phyloP scores from a whole-genome alignment of 2,113 vertebrate species.

The Salvator merianae region DNA sequence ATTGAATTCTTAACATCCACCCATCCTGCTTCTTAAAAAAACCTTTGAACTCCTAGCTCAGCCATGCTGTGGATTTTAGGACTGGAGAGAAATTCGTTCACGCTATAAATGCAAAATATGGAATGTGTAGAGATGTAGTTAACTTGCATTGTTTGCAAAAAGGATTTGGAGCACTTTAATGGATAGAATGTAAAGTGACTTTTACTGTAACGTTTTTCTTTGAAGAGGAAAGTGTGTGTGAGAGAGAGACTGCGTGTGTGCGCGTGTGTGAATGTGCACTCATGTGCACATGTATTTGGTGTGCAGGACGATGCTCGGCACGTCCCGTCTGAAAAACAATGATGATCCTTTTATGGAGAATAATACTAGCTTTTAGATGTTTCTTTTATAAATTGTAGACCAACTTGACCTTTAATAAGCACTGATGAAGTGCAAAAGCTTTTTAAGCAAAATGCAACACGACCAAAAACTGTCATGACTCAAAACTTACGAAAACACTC shows the following conservation, averaged over 20 bases:
- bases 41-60: constrained; percentile 61
- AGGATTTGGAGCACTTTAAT: constrained; percentile 62
- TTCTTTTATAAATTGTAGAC: constrained; percentile 69
- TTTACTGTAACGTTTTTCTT: constrained; percentile 61
- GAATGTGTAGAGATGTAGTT: constrained; percentile 42
- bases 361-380: constrained; percentile 68
- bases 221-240: constrained; percentile 52
- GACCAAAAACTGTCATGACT: constrained; percentile 71
- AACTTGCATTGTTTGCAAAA: constrained; percentile 51
- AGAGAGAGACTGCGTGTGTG: constrained; percentile 41
- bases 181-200: constrained; percentile 53
- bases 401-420: constrained; percentile 69
- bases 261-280: constrained; percentile 36
- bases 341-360: constrained; percentile 52
- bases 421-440: constrained; percentile 65
- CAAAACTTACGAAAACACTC: constrained; percentile 61
- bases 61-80: constrained; percentile 56
- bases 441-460: constrained; percentile 68
- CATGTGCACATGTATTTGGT: constrained; percentile 13
- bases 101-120: constrained; percentile 44
- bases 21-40: constrained; percentile 41
- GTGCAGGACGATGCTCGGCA: constrained; percentile 54
- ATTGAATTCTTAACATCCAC: constrained; percentile 25
- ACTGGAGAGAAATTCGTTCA: constrained; percentile 51
- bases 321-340: constrained; percentile 60